Evolutionary conservation across 2,797 vertebrate genomes (phyloP).

Genomic region (Etheostoma perlongum): DNA sequence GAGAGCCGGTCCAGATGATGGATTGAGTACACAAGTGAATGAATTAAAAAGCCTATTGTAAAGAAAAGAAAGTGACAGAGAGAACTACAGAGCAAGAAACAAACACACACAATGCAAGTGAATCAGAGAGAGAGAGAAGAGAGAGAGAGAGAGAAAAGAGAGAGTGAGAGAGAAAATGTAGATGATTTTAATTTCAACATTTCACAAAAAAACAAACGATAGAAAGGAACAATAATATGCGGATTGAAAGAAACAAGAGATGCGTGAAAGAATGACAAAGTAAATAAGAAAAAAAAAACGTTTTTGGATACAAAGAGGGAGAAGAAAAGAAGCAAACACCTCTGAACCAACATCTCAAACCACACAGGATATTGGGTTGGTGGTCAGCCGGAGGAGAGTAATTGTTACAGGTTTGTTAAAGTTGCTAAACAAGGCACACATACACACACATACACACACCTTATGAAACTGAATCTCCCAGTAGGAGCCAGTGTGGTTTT

Average conservation of each 20-base stretch:
- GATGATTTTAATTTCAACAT: conserved; percentile 19
- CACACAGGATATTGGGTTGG: conserved; percentile 78
- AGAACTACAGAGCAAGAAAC: background rate
- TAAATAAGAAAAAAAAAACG: conserved; percentile 16
- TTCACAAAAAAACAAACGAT: background rate
- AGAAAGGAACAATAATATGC: background rate
- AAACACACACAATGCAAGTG: background rate
- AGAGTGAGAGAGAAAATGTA: background rate
- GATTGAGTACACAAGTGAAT: conserved; percentile 35
- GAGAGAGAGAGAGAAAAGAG: background rate
- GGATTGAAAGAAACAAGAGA: conserved; percentile 7
- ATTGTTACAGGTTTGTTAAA: conserved; percentile 61
- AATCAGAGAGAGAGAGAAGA: background rate
- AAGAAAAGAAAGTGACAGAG: conserved; percentile 2
- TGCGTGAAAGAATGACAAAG: conserved; percentile 22
- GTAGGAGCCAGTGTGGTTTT: conserved; percentile 85
- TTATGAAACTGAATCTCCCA: conserved; percentile 83
- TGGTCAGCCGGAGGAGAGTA: conserved; percentile 63
- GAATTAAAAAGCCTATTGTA: conserved; percentile 20
- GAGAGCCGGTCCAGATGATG: conserved; percentile 36
- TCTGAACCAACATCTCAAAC: conserved; percentile 54
- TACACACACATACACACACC: conserved; percentile 36
- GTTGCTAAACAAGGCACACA: conserved; percentile 38
- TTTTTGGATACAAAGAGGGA: conserved; percentile 2
- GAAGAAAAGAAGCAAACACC: conserved; percentile 49